Percentiles rank a stretch among this genome's conserved stretches.
These are phyloP conservation scores for Conus betulinus DNA, from an alignment of 1,140 invertebrate genomes.

Conservation along the genomic window DNA sequence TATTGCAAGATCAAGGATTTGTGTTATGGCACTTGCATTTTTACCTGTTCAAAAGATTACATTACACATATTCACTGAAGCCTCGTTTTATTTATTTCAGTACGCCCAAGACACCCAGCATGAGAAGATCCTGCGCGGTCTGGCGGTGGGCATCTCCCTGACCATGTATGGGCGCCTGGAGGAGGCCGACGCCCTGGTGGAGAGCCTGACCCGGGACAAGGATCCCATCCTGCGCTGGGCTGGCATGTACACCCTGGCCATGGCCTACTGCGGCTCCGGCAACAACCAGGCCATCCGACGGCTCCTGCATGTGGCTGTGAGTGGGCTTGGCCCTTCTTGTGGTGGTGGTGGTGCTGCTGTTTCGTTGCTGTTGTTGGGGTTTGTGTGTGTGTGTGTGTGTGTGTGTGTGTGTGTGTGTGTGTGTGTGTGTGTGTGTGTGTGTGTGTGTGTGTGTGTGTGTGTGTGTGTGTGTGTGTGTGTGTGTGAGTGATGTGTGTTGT, in stretches of 20 bases:
- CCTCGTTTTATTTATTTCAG: conserved; percentile 38
- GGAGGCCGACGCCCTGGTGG: conserved; percentile 95
- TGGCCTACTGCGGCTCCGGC: conserved; percentile 99
- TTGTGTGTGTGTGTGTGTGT: too few relatives aligned
- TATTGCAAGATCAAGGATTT: too few relatives aligned
- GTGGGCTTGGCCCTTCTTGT: conserved; percentile 55
- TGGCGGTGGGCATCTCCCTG: conserved; percentile 96
- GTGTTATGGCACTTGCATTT: too few relatives aligned
- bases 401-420: too few relatives aligned
- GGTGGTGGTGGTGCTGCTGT: neutral
- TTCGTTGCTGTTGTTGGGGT: too few relatives aligned
- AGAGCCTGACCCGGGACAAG: conserved; percentile 84
- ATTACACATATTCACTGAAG: too few relatives aligned
- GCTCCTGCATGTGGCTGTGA: conserved; percentile 95
- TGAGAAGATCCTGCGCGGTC: conserved; percentile 97
- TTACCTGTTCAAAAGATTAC: too few relatives aligned
- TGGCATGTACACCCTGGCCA: conserved; percentile 98
- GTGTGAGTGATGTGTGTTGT: too few relatives aligned
- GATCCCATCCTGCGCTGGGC: conserved; percentile 81
- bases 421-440: too few relatives aligned
- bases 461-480: too few relatives aligned
- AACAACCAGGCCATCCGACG: conserved; percentile 97
- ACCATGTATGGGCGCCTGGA: conserved; percentile 98
- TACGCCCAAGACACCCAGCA: conserved; percentile 91
- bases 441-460: too few relatives aligned